Conservation (phyloP, 2,797 vertebrate genomes). For the Aplochiton taeniatus region DNA sequence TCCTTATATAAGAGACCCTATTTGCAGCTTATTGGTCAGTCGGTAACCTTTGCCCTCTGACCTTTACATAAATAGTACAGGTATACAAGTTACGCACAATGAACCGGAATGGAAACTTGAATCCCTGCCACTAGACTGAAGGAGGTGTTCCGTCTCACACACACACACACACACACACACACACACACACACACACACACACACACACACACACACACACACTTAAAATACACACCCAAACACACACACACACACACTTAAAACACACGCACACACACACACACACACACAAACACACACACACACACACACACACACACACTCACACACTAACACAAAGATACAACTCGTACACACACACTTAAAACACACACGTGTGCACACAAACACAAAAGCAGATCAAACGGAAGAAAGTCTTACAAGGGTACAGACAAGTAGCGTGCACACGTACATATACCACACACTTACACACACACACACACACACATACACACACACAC, state of each 20-base stretch:
- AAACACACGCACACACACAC: too few species aligned
- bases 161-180: constrained; percentile 1
- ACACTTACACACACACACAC: not conserved
- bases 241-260: not conserved
- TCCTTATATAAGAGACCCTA: constrained; percentile 36
- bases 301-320: not conserved
- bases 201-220: constrained; percentile 16
- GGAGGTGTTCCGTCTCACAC: not conserved
- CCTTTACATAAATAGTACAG: not conserved
- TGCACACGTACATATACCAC: not conserved
- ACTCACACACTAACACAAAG: constrained; percentile 5
- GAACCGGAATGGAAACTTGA: too few species aligned
- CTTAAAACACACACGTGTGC: too few species aligned
- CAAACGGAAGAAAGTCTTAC: too few species aligned
- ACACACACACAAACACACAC: not conserved
- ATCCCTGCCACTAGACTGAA: too few species aligned
- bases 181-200: not conserved
- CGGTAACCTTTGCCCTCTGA: too few species aligned
- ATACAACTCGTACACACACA: too few species aligned
- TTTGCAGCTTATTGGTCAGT: too few species aligned
- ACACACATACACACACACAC: constrained; percentile 14
- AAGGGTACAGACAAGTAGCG: too few species aligned
- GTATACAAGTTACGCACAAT: not conserved
- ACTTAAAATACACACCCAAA: constrained; percentile 2
- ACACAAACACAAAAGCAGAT: too few species aligned